These are phyloP conservation scores for Asbolus verrucosus DNA, from an alignment of 1,140 invertebrate species.

Conservation along the genomic window DNA sequence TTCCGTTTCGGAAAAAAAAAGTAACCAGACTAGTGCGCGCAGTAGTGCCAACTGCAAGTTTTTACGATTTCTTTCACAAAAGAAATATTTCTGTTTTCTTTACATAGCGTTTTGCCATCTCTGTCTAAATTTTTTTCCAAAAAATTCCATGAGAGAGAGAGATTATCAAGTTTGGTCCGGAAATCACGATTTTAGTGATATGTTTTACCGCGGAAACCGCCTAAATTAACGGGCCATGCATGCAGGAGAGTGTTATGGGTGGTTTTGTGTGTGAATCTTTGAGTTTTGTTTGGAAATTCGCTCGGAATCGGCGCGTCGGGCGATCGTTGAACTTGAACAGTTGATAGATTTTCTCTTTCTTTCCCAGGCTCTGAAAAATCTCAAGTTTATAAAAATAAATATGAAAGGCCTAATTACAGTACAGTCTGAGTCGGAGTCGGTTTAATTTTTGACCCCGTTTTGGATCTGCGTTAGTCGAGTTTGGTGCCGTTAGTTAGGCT, in stretches of 20 bases:
- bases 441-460: conserved; percentile 64
- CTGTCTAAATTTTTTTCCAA: conserved; percentile 44
- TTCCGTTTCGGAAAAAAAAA: background rate
- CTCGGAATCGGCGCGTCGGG: conserved; percentile 10
- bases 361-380: conserved; percentile 61
- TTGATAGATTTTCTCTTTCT: conserved; percentile 60
- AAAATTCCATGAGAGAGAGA: conserved; percentile 36
- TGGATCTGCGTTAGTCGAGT: conserved; percentile 59
- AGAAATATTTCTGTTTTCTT: conserved; percentile 38
- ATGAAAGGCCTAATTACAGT: conserved; percentile 63
- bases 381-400: conserved; percentile 65
- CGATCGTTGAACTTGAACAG: conserved; percentile 40
- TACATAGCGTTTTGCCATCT: conserved; percentile 36
- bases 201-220: conserved; percentile 12
- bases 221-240: conserved; percentile 10
- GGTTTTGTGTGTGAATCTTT: conserved; percentile 15
- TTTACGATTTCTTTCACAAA: conserved; percentile 38
- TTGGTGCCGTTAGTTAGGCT: conserved; percentile 60
- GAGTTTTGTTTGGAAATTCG: background rate
- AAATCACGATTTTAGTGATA: conserved; percentile 11
- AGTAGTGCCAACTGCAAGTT: conserved; percentile 14
- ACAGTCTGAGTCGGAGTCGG: conserved; percentile 56
- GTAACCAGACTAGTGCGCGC: conserved; percentile 2
- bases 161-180: conserved; percentile 41
- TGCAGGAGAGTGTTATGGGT: conserved; percentile 6